Evolutionary conservation across 2,888 invertebrate genomes (phyloP), one percentile per base, ranked within the genome.

Genomic region (Diogma glabrata): DNA sequence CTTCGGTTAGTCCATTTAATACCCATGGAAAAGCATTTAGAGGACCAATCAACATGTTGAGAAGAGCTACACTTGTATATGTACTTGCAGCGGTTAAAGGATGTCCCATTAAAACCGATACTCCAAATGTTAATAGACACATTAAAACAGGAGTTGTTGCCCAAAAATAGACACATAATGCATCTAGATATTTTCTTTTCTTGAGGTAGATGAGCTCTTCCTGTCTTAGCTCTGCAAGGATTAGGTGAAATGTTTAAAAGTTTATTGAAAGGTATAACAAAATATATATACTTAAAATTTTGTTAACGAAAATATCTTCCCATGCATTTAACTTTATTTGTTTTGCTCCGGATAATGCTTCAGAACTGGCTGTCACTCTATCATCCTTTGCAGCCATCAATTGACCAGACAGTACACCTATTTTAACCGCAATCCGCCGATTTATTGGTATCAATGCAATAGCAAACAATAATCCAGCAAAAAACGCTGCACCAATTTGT

Each of bases 11-110:
- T 1, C 96, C 97, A 69, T 95, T 97, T 17, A 99, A 72, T 3
- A 97, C 96, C 96, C 97, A 99, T 1, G 97, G 97, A 68, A 97
- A 94, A 1, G 95, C 91, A 71, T 99, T 99, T 53, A 99, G 69
- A 0, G 97, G 97, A 50, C 84, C 81, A 59, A 97, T 96, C 53
- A 99, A 73, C 88, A 99, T 95, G 65, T 95, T 92, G 54, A 99
- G 80, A 51, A 99, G 73, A 0, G 97, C 93, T 57, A 99, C 82
- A 57, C 88, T 88, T 0, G 97, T 96, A 63, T 97, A 99, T 1
- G 90, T 92, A 51, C 85, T 91, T 19, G 94, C 85, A 3, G 96
- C 93, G 46, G 84, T 84, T 9, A 97, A 74, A 47, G 79, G 72
- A 72, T 86, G 76, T 53, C 91, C 84, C 57, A 88, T 64, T n/a